Base-by-base conservation (phyloP, 2,797 vertebrate genomes). In the Chlorospingus flavigularis region DNA sequence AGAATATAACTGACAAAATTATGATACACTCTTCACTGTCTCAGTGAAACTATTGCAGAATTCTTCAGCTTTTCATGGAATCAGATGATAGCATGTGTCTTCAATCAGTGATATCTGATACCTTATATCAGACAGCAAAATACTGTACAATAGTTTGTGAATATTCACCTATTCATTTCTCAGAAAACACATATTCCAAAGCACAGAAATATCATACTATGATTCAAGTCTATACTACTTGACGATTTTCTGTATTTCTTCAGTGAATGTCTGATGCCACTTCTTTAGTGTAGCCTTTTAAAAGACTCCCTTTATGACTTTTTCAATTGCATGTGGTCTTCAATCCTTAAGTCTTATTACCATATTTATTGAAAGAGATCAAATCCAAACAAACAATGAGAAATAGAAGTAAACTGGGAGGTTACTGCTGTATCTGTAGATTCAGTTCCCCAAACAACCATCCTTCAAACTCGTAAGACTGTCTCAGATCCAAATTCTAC, bases 281-380 rank as follows among this genome's bases (percentile, higher is more conserved):
- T 95, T 94, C 70, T 43, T 92, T 87, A 94, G 71, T 76, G 45
- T 30, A 74, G 87, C 50, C 68, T 63, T 92, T 93, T 92, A 89
- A 92, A 79, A 84, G 11, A 24, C 51, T 86, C 40, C 65, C n/a
- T 94, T 97, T 95, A 95, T 67, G 91, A 17, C 21, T 68, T 85
- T 97, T 95, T 86, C 60, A 5, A 79, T 94, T 94, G 91, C 58
- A 78, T 87, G 50, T 91, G 62, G 47, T 90, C 84, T 87, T 95
- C 51, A 92, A 43, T 93, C 54, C 58, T 94, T 94, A 94, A 94
- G 94, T 68, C 80, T 92, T 86, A 94, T 95, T 96, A 92, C 23
- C 21, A 79, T 55, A 90, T 96, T 97, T 97, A 93, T 65, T 81
- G 81, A 94, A 94, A 90, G 88, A 95, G 96, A 97, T 94, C 72